Percentiles rank a stretch among this genome's conserved stretches.
phyloP scores from a whole-genome alignment of 2,113 vertebrate species.

The Takifugu bimaculatus region DNA sequence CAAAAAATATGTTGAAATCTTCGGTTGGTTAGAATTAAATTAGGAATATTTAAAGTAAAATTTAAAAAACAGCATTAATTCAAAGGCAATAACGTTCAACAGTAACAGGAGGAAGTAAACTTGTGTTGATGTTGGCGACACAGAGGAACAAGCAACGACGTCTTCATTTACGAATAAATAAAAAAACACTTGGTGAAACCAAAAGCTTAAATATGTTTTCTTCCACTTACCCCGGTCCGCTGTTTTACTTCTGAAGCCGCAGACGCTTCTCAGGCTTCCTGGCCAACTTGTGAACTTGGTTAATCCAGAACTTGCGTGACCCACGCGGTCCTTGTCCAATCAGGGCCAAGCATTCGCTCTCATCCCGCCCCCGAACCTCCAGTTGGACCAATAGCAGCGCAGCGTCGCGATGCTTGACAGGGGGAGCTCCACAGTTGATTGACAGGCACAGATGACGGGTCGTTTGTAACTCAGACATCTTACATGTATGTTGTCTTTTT shows the following conservation, averaged over 20 bases:
- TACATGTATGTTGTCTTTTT: neutral
- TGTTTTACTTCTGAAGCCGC: conserved; percentile 3
- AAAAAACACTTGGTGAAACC: neutral
- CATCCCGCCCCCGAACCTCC: conserved; percentile 34
- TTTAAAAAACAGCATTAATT: neutral
- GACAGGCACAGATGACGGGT: conserved; percentile 61
- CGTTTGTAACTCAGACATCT: neutral
- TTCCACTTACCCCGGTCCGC: conserved; percentile 36
- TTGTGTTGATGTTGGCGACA: conserved; percentile 21
- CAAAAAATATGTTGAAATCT: too few species aligned
- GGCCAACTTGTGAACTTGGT: conserved; percentile 51
- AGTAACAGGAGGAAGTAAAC: conserved; percentile 36
- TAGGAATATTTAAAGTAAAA: too few species aligned
- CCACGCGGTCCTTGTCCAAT: conserved; percentile 50
- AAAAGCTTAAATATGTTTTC: neutral
- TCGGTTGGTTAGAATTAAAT: too few species aligned
- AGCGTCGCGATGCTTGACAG: neutral
- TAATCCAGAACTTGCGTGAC: conserved; percentile 20
- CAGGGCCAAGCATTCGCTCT: neutral
- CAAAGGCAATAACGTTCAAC: neutral
- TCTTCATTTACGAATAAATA: neutral
- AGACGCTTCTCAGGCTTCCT: conserved; percentile 12
- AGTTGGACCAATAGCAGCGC: conserved; percentile 53
- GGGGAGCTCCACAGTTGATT: conserved; percentile 41
- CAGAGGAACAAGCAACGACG: neutral